These are phyloP conservation scores for Drosophila littoralis DNA, from an alignment of 1,140 invertebrate genomes.

Conservation along the genomic window DNA sequence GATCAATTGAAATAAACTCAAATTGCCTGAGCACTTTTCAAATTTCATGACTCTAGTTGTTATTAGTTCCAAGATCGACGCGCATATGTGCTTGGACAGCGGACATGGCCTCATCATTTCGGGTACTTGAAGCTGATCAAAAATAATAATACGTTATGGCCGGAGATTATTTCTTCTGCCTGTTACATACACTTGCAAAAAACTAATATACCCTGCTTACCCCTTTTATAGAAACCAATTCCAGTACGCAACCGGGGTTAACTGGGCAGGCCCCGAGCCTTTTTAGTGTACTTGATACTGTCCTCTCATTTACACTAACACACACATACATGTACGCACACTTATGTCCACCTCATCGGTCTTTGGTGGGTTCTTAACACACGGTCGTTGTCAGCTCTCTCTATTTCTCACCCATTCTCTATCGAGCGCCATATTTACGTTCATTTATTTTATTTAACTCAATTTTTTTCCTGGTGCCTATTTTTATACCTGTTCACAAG, in stretches of 20 bases:
- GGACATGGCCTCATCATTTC: too few relatives aligned
- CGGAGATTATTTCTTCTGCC: too few relatives aligned
- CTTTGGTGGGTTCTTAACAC: not conserved
- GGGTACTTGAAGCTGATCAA: too few relatives aligned
- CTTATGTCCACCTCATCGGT: constrained; percentile 43
- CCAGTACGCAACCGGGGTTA: constrained; percentile 3
- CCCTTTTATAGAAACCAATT: constrained; percentile 20
- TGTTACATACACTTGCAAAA: too few relatives aligned
- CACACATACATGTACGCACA: not conserved
- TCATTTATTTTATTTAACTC: constrained; percentile 61
- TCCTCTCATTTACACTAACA: not conserved
- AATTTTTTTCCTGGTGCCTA: constrained; percentile 39
- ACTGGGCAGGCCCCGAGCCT: constrained; percentile 15
- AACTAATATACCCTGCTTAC: too few relatives aligned
- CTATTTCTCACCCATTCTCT: not conserved
- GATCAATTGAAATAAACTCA: too few relatives aligned
- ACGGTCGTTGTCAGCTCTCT: constrained; percentile 1
- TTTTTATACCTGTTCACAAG: not conserved
- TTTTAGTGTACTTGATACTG: constrained; percentile 28
- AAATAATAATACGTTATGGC: too few relatives aligned
- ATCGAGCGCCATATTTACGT: constrained; percentile 42
- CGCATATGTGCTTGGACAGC: too few relatives aligned
- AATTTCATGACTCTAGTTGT: too few relatives aligned
- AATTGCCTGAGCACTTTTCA: too few relatives aligned
- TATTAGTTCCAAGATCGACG: too few relatives aligned